Evolutionary conservation across 2,113 vertebrate genomes (phyloP).

Genomic region (Hiodon alosoides): DNA sequence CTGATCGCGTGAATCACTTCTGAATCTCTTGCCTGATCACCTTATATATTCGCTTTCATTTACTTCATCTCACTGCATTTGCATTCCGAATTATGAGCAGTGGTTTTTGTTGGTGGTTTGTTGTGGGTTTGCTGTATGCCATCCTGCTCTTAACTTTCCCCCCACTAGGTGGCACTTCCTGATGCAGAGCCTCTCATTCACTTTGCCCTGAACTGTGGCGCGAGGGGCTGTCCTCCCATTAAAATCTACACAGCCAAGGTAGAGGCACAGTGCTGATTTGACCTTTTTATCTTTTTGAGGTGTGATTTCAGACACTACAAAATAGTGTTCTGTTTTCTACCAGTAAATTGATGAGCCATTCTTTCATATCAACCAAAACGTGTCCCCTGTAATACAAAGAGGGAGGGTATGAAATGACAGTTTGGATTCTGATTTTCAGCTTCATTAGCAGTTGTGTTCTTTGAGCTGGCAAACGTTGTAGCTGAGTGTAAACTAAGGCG

Average conservation of each 20-base stretch:
- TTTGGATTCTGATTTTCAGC: too few relatives aligned
- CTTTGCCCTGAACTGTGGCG: slow-evolving; percentile 70
- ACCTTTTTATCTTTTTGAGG: background rate
- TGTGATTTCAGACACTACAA: background rate
- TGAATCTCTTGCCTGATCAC: background rate
- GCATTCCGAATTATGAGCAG: too few relatives aligned
- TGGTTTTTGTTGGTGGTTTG: too few relatives aligned
- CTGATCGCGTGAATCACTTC: too few relatives aligned
- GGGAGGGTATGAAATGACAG: too few relatives aligned
- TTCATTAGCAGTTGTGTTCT: background rate
- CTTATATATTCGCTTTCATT: background rate
- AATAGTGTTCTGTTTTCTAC: background rate
- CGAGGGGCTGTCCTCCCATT: slow-evolving; percentile 67
- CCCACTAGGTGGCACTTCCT: slow-evolving; percentile 60
- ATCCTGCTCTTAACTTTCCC: background rate
- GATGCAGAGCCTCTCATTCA: slow-evolving; percentile 67
- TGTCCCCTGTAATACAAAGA: too few relatives aligned
- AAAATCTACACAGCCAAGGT: slow-evolving; percentile 68
- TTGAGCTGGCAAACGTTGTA: background rate
- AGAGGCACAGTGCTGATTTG: background rate
- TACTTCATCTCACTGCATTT: background rate
- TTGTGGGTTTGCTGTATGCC: background rate
- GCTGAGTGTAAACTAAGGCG: background rate
- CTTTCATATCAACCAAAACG: too few relatives aligned
- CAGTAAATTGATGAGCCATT: too few relatives aligned